Evolutionary conservation across 2,113 vertebrate species (phyloP), one percentile per base, ranked within the genome.

Genomic region (Illadopsis cleaveri): DNA sequence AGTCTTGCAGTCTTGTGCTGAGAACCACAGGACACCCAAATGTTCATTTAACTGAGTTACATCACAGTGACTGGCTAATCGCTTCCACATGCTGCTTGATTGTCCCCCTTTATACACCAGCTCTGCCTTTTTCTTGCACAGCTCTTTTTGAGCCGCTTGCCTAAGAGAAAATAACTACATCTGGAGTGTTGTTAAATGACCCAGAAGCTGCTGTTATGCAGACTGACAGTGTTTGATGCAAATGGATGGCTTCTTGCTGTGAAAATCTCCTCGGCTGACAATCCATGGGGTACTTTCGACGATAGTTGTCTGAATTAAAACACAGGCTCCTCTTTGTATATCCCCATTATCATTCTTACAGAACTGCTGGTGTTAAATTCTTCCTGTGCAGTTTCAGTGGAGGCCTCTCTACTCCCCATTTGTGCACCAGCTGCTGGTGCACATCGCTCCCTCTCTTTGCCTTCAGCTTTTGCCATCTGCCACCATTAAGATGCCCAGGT

Each of bases 161-260:
- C 61, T 84, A 89, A 82, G 51, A 64, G 77, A 89, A 95, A 96
- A 96, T 80, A 91, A 95, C 94, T 86, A 84, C 93, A 94, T 93
- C 92, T 91, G 86, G 89, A 96, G 79, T 23, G 81, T n/a, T 95
- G 85, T 47, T 95, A 95, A 97, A 96, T 97, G 96, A 98, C 97
- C 97, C 95, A 89, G 94, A 97, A 97, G 94, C 78, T 87, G 88
- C 64, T 82, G 92, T 95, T 86, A 77, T 87, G 35, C 88, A 83
- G 90, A 62, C 87, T 96, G 86, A 90, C 58, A 57, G 81, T 73
- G 79, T 89, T 97, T 97, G 94, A 96, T 94, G 87, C 85, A 97
- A 96, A 97, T 96, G 71, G 70, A 92, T 60, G 53, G 91, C 78
- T 93, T 80, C 95, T 95, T 82, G 82, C 92, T 96, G 82, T 72